Percentiles rank a stretch among this genome's conserved stretches.
Conservation (phyloP, 2,888 invertebrate species). For the Dicyrtomina minuta region DNA sequence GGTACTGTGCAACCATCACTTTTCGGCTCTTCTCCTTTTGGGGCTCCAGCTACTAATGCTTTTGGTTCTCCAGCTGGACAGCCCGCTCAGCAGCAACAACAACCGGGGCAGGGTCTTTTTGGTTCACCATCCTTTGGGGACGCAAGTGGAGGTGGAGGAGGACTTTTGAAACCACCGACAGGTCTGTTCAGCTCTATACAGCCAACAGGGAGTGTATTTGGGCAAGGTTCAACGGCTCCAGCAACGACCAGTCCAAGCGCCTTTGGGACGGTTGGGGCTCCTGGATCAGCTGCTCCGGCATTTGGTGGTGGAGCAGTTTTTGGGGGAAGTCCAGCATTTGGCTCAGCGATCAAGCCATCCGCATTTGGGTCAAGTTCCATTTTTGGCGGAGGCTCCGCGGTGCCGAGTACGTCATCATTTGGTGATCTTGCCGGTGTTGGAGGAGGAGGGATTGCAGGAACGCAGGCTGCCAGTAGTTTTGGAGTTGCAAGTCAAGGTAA, state of each 20-base stretch:
- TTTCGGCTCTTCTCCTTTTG: conserved; percentile 4
- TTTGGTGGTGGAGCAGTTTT: conserved; percentile 26
- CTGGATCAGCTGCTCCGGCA: conserved; percentile 13
- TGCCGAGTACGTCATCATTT: not conserved
- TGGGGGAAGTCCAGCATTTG: conserved; percentile 21
- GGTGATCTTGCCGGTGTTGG: not conserved
- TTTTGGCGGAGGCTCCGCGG: conserved; percentile 14
- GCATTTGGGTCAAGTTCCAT: conserved; percentile 1
- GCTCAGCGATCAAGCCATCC: not conserved
- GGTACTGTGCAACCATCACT: not conserved
- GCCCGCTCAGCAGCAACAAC: conserved; percentile 1
- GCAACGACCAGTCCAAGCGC: conserved; percentile 2
- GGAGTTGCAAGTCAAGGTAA: not conserved
- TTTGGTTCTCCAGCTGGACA: conserved; percentile 6
- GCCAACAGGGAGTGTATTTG: conserved; percentile 12
- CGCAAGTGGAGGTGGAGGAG: not conserved
- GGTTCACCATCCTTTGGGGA: conserved; percentile 19
- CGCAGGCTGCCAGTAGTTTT: not conserved
- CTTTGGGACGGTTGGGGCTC: conserved; percentile 8
- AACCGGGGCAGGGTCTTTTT: conserved; percentile 4
- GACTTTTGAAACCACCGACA: conserved; percentile 8
- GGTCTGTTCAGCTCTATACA: not conserved
- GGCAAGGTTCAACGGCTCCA: not conserved
- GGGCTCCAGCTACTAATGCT: not conserved
- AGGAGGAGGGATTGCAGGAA: not conserved